A percentile compares a stretch with the other conserved stretches of the same genome.
phyloP scores from a whole-genome alignment of 2,113 vertebrate species.

The Erythrolamprus reginae region DNA sequence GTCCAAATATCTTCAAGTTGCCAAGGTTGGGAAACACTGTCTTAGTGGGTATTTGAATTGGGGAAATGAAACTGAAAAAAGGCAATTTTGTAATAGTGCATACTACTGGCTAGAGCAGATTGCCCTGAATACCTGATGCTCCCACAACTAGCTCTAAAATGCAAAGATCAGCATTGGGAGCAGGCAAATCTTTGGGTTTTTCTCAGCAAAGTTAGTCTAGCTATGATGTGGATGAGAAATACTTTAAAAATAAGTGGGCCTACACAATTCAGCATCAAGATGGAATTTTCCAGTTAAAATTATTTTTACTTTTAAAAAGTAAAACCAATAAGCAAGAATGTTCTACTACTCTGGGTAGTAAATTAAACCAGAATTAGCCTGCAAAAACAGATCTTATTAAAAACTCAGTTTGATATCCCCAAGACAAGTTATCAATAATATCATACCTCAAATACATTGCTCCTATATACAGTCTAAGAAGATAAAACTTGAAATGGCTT shows the following conservation, averaged over 20 bases:
- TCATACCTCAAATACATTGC: rapidly evolving
- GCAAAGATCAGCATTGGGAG: neutral
- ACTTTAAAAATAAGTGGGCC: neutral
- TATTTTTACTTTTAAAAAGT: neutral
- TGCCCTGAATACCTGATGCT: neutral
- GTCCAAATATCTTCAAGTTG: too few relatives aligned
- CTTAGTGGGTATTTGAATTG: neutral
- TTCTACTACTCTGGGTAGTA: rapidly evolving
- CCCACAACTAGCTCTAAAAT: neutral
- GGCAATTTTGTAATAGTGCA: neutral
- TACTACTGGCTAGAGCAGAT: neutral
- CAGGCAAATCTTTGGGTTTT: neutral
- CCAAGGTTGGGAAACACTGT: too few relatives aligned
- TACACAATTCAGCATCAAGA: neutral
- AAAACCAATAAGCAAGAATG: neutral
- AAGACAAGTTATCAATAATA: neutral
- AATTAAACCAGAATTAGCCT: neutral
- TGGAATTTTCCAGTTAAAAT: neutral
- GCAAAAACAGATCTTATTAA: neutral
- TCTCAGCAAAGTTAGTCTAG: neutral
- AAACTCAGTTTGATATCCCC: neutral
- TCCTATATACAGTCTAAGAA: neutral
- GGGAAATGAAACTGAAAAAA: neutral
- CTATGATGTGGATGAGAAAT: neutral
- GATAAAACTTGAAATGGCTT: neutral